Base-by-base conservation (phyloP, 2,113 vertebrate genomes). In the Tringa solitaria region DNA sequence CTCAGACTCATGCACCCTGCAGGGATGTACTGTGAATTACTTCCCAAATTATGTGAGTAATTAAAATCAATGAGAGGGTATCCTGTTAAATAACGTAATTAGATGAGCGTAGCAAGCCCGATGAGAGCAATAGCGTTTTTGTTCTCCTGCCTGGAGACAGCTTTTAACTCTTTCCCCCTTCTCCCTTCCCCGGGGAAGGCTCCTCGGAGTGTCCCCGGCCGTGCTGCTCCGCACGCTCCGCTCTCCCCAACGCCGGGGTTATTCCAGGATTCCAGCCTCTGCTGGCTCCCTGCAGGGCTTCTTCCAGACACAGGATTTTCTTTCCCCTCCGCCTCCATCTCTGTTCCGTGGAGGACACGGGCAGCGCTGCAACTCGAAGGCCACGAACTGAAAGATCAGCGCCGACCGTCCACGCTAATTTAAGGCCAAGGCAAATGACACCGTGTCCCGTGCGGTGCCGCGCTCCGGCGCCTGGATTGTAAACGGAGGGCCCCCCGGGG, bases 61-160 rank as follows among this genome's bases (percentile, higher is more conserved):
- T 96, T 97, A 97, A 97, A 97, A 95, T 91, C 94, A 96, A 88
- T 93, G 93, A 90, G 94, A 95, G 95, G 84, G 86, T 93, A 92
- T 93, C 95, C 89, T 94, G 95, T 97, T 96, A 96, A 97, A 93
- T 84, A 95, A 90, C 14, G 27, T 91, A 90, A 94, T 97, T 79
- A 96, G 95, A 84, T 89, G 95, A 96, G 85, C 80, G 2, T 22
- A 88, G 94, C 35, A 2, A 95, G 90, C 17, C 12, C 54, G 80
- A 93, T 30, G 84, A 93, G 89, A 4, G 87, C 79, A 61, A 14
- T 4, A 56, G 45, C 7, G n/a, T 13, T 84, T 95, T 93, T 94
- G 75, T 92, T 96, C 84, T 89, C 63, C 92, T 95, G 93, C 84
- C 86, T 91, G 72, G 83, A 94, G 87, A 86, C 53, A 63, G 77